Percentiles rank a stretch among this genome's conserved stretches.
These are phyloP conservation scores for Melanotaenia maccullochi DNA, from an alignment of 2,797 vertebrate species.

Conservation along the genomic window DNA sequence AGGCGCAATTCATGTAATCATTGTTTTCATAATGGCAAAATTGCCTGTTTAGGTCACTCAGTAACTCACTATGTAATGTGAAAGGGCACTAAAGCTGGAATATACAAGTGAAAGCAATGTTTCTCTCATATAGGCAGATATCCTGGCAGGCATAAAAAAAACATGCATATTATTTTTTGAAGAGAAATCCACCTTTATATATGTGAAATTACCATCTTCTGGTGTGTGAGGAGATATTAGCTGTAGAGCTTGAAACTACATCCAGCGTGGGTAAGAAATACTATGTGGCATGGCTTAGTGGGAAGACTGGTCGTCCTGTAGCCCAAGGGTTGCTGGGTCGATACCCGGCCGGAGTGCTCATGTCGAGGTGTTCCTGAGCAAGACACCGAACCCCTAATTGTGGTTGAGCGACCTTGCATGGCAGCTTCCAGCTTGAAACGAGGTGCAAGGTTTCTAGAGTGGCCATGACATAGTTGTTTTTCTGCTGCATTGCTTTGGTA, in stretches of 20 bases:
- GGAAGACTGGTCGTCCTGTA: too few species aligned
- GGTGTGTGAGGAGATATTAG: neutral
- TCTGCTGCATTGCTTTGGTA: too few species aligned
- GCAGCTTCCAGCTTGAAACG: too few species aligned
- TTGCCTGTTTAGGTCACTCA: conserved; percentile 22
- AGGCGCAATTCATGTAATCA: conserved; percentile 39
- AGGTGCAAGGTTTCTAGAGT: too few species aligned
- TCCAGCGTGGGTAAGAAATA: neutral
- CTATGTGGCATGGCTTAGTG: too few species aligned
- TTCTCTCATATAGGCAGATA: neutral
- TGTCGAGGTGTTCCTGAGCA: too few species aligned
- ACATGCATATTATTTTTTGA: neutral
- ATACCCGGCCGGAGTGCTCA: too few species aligned
- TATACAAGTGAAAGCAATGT: neutral
- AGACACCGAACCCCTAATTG: too few species aligned
- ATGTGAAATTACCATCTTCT: neutral
- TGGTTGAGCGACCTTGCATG: too few species aligned
- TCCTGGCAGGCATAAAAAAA: neutral
- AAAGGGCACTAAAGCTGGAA: neutral
- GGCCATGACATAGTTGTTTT: too few species aligned
- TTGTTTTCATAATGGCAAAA: conserved; percentile 38
- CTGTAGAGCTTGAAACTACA: neutral
- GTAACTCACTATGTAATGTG: neutral
- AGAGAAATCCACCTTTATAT: neutral
- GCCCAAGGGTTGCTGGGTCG: too few species aligned